Evolutionary conservation across 92 coral and sea anemone genomes (phyloP).

Genomic region (Hydrozoanthus gracilis): DNA sequence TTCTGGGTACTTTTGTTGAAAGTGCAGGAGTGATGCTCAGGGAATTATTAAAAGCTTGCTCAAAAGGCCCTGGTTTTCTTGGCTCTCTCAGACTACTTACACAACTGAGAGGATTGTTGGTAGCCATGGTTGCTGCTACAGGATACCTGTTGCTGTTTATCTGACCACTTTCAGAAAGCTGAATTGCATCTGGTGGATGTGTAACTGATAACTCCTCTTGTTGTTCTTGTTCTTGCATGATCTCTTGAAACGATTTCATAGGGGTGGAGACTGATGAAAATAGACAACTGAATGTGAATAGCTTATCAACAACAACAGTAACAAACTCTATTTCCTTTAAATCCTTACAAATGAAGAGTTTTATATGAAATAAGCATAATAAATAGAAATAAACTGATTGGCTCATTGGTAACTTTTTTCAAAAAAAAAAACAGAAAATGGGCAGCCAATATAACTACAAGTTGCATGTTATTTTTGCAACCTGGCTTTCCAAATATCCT

Average conservation of each 20-base stretch:
- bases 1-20: neutral
- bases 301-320: too few species aligned
- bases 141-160: neutral
- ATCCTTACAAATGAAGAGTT: too few species aligned
- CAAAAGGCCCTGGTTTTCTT: constrained; percentile 63
- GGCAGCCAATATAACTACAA: too few species aligned
- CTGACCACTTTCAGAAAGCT: neutral
- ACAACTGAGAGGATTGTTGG: neutral
- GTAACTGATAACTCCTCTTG: constrained; percentile 3
- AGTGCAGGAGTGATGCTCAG: constrained; percentile 11
- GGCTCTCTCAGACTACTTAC: constrained; percentile 3
- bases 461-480: too few species aligned
- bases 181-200: neutral
- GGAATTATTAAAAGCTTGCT: constrained; percentile 54
- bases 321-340: too few species aligned
- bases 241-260: neutral
- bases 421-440: too few species aligned
- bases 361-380: too few species aligned
- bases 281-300: neutral
- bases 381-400: too few species aligned
- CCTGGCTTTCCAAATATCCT: too few species aligned
- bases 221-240: constrained; percentile 54
- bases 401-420: too few species aligned
- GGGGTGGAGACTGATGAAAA: neutral
- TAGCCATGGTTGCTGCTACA: neutral